Base-by-base conservation (phyloP, 2,113 vertebrate species). In the Ptilorrhoa leucosticta region DNA sequence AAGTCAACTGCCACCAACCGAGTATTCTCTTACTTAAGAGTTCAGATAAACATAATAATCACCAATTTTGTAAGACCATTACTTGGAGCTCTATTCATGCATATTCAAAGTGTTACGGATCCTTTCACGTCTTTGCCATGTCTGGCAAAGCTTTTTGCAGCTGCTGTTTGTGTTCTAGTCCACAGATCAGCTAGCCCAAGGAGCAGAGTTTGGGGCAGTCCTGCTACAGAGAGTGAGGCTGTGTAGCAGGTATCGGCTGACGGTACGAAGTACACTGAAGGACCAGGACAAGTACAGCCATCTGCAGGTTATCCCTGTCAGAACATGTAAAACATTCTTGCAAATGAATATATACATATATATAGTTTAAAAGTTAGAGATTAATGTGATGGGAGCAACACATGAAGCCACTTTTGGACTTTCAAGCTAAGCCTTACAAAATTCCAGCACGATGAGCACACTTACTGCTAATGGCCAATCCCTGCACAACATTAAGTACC, bases 361-460 rank as follows among this genome's bases (percentile, higher is more conserved):
- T 17, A 18, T 17, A n/a, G 11, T 27, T 60, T 13, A 60, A 50
- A 40, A 8, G 1, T 44, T 16, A 48, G 44, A 35, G 10, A 35
- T n/a, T 28, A 24, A 18, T 11, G 10, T 37, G 26, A 56, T 10
- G 5, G 12, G n/a, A 47, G 5, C 6, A 39, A 11, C 31, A 26
- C 18, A 9, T 3, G 8, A 56, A 44, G 15, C 1, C 13, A 15
- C 26, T 35, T 80, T n/a, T 27, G 7, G 80, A 53, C 18, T 50
- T 54, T 58, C 13, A 60, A 24, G 15, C 8, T 26, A 60, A 61
- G 11, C 15, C 21, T 61, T 57, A 51, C 7, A 30, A n/a, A 60
- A 65, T 17, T n/a, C 31, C 28, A 35, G 20, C 37, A 13, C 0
- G 0, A 40, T 0, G 0, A 68, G 3, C 35, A 50, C 6, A 0